Base-by-base conservation (phyloP, 2,888 invertebrate genomes). In the Acleris sparsana region DNA sequence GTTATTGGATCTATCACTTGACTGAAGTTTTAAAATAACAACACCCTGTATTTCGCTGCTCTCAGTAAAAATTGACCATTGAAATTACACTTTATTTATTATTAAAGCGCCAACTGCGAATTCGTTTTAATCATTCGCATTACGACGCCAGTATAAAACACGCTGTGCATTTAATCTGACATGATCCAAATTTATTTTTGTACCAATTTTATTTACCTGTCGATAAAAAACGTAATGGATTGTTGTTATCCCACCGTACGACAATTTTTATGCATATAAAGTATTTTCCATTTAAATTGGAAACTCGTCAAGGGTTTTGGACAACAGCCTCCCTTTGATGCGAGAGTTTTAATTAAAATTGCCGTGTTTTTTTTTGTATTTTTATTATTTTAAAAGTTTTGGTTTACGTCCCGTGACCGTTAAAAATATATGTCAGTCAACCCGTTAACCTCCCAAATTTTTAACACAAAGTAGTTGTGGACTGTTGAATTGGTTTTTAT, bases 211-310 rank as follows among this genome's bases (percentile, higher is more conserved):
- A 60, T 65, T 65, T 49, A 44, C 25, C 58, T 51, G 44, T 16
- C 52, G n/a, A 46, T 57, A 56, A 20, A 61, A 67, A 68, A 53
- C 18, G 48, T 39, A 60, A 59, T 57, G 53, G 58, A 64, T 65
- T 62, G 64, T 63, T 62, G 49, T 65, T 64, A 62, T 62, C 58
- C 58, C 20, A n/a, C 44, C 18, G 52, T 57, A 48, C 60, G 46
- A 71, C 73, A 69, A 77, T 77, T 81, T 80, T 83, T 78, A 80
- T 80, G 79, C 82, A 77, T 70, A 76, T 72, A 79, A 77, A 71
- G 72, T 67, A 86, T 85, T 85, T 65, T 80, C 75, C 85, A 84
- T 86, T 82, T 82, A 84, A 85, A 86, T 86, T 83, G 84, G 75
- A 70, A 72, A 69, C 70, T 69, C 67, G 63, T 68, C 65, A 57